Percentiles rank a stretch among this genome's conserved stretches.
phyloP scores from a whole-genome alignment of 1,140 invertebrate species.

The Drosophila kanapiae region DNA sequence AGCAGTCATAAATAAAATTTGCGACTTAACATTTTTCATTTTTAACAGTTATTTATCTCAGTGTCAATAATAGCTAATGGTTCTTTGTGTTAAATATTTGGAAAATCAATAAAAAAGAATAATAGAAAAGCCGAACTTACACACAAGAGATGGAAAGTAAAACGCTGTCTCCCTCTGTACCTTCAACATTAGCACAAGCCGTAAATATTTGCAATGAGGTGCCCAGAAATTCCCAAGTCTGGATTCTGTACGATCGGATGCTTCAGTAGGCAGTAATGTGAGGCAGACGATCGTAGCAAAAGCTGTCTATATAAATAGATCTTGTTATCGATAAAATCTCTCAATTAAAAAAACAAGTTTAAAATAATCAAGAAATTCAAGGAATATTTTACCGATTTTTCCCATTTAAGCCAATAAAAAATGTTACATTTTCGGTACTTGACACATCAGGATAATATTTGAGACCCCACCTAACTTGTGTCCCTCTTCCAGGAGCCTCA shows the following conservation, averaged over 20 bases:
- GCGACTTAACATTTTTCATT: slow-evolving; percentile 18
- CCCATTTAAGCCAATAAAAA: neutral
- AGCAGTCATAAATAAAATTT: slow-evolving; percentile 11
- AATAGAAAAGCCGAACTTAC: no score
- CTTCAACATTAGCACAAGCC: no score
- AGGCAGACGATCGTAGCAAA: no score
- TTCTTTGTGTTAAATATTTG: slow-evolving; percentile 1
- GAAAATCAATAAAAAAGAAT: neutral
- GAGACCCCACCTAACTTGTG: neutral
- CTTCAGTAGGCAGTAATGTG: no score
- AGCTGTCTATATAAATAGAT: neutral
- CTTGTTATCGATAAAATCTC: no score
- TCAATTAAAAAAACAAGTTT: neutral
- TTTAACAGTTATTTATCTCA: neutral
- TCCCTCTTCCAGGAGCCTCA: slow-evolving; percentile 58
- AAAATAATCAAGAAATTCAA: neutral
- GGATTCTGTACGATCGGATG: no score
- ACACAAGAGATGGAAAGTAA: no score
- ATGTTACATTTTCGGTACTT: slow-evolving; percentile 2
- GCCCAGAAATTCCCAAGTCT: no score
- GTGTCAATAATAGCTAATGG: neutral
- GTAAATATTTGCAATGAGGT: no score
- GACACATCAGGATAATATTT: accelerated
- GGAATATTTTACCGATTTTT: neutral
- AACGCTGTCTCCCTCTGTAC: no score